phyloP scores from a whole-genome alignment of 2,888 invertebrate genomes.

The Erebia ligea region DNA sequence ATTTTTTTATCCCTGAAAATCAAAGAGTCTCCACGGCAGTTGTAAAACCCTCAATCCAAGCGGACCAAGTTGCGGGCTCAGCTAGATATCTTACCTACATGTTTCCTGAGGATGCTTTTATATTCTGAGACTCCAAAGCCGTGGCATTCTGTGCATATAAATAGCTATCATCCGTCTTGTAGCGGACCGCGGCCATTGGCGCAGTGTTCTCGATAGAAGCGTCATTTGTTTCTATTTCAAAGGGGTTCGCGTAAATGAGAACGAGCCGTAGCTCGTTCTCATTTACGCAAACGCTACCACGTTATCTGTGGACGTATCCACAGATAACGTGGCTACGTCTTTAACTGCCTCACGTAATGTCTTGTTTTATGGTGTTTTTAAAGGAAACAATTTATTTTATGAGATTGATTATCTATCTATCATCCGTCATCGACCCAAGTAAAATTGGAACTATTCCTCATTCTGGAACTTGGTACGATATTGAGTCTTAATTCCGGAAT shows the following conservation, averaged over 20 bases:
- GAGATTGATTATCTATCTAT: too few species aligned
- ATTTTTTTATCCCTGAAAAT: too few species aligned
- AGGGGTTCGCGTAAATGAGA: slow-evolving; percentile 17
- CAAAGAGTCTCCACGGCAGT: too few species aligned
- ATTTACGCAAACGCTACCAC: slow-evolving; percentile 13
- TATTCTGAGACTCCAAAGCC: neutral
- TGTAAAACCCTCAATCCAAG: too few species aligned
- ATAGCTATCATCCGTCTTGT: slow-evolving; percentile 20
- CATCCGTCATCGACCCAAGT: too few species aligned
- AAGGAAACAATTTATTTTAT: neutral
- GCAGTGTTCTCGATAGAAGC: slow-evolving; percentile 14
- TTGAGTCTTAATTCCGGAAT: too few species aligned
- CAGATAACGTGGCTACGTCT: too few species aligned
- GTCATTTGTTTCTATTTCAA: slow-evolving; percentile 21
- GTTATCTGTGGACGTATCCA: too few species aligned
- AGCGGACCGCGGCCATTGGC: slow-evolving; percentile 1
- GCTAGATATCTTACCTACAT: too few species aligned
- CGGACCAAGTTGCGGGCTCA: too few species aligned
- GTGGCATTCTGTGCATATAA: slow-evolving; percentile 13
- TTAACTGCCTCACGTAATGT: neutral
- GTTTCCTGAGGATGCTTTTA: neutral
- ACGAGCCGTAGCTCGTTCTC: slow-evolving; percentile 19
- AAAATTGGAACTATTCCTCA: too few species aligned
- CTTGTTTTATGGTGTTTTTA: neutral
- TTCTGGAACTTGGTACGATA: too few species aligned